Evolutionary conservation across 2,888 invertebrate genomes (phyloP).

Genomic region (Amphipyra tragopoginis): DNA sequence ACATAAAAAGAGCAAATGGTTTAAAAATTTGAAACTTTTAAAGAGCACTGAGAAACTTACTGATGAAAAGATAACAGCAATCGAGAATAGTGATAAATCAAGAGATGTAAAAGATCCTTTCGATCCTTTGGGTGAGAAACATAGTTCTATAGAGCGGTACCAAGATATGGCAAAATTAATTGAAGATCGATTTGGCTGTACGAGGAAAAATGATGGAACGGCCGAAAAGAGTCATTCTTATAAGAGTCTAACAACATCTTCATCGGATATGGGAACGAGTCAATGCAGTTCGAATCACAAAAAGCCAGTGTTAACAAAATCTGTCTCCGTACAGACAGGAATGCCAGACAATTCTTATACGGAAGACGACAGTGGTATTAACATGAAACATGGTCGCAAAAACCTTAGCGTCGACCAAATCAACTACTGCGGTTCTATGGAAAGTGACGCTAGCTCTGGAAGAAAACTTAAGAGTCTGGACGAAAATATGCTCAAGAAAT

Average conservation of each 20-base stretch:
- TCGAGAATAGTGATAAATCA: slow-evolving; percentile 79
- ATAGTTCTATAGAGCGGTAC: slow-evolving; percentile 92
- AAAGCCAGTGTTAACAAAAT: slow-evolving; percentile 86
- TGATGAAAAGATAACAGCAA: slow-evolving; percentile 83
- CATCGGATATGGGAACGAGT: slow-evolving; percentile 88
- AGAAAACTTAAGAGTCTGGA: slow-evolving; percentile 86
- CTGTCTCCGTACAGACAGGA: slow-evolving; percentile 88
- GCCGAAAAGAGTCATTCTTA: slow-evolving; percentile 88
- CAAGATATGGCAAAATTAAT: slow-evolving; percentile 93
- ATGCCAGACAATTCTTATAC: slow-evolving; percentile 81
- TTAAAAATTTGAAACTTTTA: slow-evolving; percentile 90
- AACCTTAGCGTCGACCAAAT: slow-evolving; percentile 88
- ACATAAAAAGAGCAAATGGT: slow-evolving; percentile 92
- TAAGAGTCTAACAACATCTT: slow-evolving; percentile 87
- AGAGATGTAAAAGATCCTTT: slow-evolving; percentile 89
- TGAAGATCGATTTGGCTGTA: slow-evolving; percentile 91
- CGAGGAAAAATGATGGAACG: slow-evolving; percentile 83
- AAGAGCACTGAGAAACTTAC: slow-evolving; percentile 84
- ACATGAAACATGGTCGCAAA: slow-evolving; percentile 86
- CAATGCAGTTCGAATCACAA: slow-evolving; percentile 87
- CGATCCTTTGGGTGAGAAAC: slow-evolving; percentile 91
- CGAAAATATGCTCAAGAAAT: slow-evolving; percentile 87
- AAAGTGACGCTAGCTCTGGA: slow-evolving; percentile 86
- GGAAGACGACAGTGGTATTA: slow-evolving; percentile 82
- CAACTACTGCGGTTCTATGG: slow-evolving; percentile 88